Percentiles rank a stretch among this genome's conserved stretches.
Conservation (phyloP, 2,113 vertebrate genomes). For the Myanophis thanlyinensis region DNA sequence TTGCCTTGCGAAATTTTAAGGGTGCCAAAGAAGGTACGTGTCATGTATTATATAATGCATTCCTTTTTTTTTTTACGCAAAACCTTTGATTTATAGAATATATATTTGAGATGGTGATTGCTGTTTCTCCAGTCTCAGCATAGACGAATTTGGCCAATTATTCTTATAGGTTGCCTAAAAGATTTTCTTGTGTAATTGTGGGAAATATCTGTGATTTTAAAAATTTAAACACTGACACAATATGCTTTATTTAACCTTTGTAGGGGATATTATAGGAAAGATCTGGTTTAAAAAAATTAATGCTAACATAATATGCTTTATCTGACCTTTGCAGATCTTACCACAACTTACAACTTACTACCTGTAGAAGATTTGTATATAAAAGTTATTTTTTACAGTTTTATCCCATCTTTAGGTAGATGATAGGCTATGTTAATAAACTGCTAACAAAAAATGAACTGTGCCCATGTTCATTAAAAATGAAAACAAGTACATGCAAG, state of each 20-base stretch:
- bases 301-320: background rate
- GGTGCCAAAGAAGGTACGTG: constrained; percentile 83
- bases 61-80: accelerated
- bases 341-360: too few species aligned
- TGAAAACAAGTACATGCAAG: background rate
- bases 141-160: background rate
- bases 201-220: background rate
- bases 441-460: background rate
- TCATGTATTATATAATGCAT: background rate
- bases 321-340: background rate
- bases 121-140: background rate
- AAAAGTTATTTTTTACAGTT: background rate
- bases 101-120: background rate
- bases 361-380: too few species aligned
- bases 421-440: background rate
- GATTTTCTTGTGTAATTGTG: background rate
- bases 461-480: background rate
- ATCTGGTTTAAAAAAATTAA: background rate
- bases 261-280: too few species aligned
- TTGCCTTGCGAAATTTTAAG: constrained; percentile 81
- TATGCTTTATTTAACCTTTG: too few species aligned
- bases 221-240: too few species aligned
- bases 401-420: background rate
- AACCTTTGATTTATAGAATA: background rate
- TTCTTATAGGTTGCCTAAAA: background rate